These are phyloP conservation scores for Chrysocyon brachyurus DNA, from an alignment of 2,797 vertebrate genomes.

Conservation along the genomic window DNA sequence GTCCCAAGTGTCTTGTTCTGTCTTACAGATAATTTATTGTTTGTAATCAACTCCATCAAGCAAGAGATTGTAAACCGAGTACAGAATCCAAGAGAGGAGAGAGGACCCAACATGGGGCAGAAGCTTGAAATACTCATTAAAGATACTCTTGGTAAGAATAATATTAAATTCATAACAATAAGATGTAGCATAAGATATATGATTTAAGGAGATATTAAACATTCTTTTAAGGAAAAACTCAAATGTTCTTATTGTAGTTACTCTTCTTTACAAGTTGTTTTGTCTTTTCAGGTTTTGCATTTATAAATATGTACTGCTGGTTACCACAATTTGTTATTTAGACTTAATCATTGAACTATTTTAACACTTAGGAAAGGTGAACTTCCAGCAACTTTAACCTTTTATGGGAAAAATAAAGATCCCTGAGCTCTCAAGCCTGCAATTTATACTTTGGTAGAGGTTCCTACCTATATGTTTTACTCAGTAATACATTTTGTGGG, in stretches of 20 bases:
- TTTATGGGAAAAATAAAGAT: not conserved
- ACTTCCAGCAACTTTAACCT: constrained; percentile 9
- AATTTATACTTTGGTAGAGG: not conserved
- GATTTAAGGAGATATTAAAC: not conserved
- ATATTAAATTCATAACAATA: constrained; percentile 38
- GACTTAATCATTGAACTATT: not conserved
- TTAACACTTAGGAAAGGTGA: not conserved
- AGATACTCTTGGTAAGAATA: constrained; percentile 96
- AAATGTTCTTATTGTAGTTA: not conserved
- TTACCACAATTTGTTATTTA: not conserved
- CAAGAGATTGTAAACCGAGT: constrained; percentile 98
- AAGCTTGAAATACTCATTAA: constrained; percentile 96
- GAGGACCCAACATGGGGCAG: constrained; percentile 95
- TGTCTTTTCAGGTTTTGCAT: constrained; percentile 1
- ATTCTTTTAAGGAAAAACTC: constrained; percentile 32
- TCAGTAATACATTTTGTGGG: not conserved
- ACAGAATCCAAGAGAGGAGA: constrained; percentile 94
- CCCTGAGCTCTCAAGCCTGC: not conserved
- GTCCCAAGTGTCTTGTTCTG: constrained; percentile 64
- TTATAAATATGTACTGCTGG: not conserved
- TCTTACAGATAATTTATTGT: constrained; percentile 96
- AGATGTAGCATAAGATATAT: not conserved
- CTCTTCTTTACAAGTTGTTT: not conserved
- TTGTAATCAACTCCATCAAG: constrained; percentile 99
- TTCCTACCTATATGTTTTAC: not conserved